These are phyloP conservation scores for Drosophila carrolli DNA, from an alignment of 1,140 invertebrate genomes.

Conservation along the genomic window DNA sequence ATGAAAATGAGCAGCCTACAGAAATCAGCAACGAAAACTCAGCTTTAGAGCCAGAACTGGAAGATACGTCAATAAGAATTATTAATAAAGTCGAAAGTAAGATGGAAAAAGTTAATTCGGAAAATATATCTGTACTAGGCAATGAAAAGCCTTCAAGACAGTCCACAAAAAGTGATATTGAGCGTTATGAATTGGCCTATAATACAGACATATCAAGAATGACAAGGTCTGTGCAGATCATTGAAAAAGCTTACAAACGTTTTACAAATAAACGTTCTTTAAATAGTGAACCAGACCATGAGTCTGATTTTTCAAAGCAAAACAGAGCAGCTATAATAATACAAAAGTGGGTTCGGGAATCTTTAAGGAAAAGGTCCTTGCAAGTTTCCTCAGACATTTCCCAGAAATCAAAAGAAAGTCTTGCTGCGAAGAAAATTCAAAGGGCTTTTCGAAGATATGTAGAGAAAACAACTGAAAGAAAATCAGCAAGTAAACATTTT, in stretches of 20 bases:
- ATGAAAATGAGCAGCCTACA: slow-evolving; percentile 49
- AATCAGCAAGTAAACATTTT: not conserved
- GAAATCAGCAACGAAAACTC: slow-evolving; percentile 11
- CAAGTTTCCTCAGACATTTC: not conserved
- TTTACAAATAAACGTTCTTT: slow-evolving; percentile 2
- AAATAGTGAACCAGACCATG: not conserved
- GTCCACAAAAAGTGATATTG: not conserved
- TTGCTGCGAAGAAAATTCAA: slow-evolving; percentile 57
- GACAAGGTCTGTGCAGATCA: slow-evolving; percentile 38
- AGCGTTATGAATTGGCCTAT: slow-evolving; percentile 2
- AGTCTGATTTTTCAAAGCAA: not conserved
- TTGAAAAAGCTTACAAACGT: slow-evolving; percentile 33
- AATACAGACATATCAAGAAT: slow-evolving; percentile 12
- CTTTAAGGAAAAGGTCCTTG: not conserved
- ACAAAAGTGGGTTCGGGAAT: slow-evolving; percentile 18
- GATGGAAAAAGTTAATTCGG: not conserved
- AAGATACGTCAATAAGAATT: not conserved
- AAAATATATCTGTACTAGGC: not conserved
- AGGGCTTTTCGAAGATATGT: slow-evolving; percentile 29
- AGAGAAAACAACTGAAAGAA: not conserved
- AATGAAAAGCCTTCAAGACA: not conserved
- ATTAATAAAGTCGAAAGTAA: not conserved
- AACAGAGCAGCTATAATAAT: slow-evolving; percentile 19
- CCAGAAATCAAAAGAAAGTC: not conserved
- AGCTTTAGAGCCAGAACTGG: not conserved